phyloP scores from a whole-genome alignment of 2,113 vertebrate genomes.

The Onychostoma macrolepis region DNA sequence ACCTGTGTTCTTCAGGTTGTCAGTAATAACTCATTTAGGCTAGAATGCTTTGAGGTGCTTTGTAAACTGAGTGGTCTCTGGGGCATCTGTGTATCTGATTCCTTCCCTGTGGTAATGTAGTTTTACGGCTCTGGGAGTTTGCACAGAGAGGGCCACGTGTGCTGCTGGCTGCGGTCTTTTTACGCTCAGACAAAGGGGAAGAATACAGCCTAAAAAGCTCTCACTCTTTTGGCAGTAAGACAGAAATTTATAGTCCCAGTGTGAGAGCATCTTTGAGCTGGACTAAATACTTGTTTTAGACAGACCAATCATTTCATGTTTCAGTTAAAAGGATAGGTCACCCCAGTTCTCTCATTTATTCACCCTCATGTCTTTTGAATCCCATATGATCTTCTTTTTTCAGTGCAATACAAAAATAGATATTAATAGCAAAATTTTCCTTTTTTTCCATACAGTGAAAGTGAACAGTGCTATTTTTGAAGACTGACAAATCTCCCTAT shows the following conservation, averaged over 20 bases:
- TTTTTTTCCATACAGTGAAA: neutral
- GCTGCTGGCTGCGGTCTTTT: slow-evolving; percentile 1
- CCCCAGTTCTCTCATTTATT: neutral
- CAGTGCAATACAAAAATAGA: neutral
- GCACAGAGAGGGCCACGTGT: slow-evolving; percentile 34
- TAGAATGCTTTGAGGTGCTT: slow-evolving; percentile 40
- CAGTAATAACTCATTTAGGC: slow-evolving; percentile 8
- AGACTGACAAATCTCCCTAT: neutral
- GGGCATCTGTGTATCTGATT: slow-evolving; percentile 41
- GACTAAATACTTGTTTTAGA: neutral
- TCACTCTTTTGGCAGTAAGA: slow-evolving; percentile 7
- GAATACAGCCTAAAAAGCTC: neutral
- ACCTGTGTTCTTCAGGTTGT: slow-evolving; percentile 38
- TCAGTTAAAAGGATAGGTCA: neutral
- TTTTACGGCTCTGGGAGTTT: slow-evolving; percentile 37
- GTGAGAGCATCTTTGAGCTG: slow-evolving; percentile 30
- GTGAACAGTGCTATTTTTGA: neutral
- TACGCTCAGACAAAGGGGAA: neutral
- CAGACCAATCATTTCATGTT: slow-evolving; percentile 8
- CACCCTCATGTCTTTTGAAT: neutral
- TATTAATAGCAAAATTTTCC: neutral
- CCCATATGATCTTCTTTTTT: neutral
- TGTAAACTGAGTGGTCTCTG: slow-evolving; percentile 23
- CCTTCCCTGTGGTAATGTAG: slow-evolving; percentile 28
- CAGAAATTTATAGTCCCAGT: slow-evolving; percentile 24